Percentiles rank a stretch among this genome's conserved stretches.
Evolutionary conservation across 2,113 vertebrate genomes (phyloP).

Genomic region (Ictidomys tridecemlineatus): DNA sequence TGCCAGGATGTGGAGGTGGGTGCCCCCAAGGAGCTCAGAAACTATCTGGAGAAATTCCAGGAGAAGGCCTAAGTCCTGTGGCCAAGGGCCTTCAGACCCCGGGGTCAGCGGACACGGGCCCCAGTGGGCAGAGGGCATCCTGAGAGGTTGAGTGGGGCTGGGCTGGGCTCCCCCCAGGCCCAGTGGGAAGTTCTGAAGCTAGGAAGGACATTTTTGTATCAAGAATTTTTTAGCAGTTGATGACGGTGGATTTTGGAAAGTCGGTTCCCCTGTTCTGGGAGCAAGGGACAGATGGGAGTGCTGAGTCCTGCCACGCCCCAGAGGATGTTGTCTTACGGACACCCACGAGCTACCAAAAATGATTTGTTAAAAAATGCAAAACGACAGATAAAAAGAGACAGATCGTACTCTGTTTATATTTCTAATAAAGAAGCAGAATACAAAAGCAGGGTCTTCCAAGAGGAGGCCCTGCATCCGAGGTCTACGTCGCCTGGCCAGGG

Average conservation of each 20-base stretch:
- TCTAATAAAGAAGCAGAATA: slow-evolving; percentile 81
- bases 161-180: not conserved
- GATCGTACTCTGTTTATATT: slow-evolving; percentile 78
- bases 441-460: slow-evolving; percentile 19
- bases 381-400: slow-evolving; percentile 80
- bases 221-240: not conserved
- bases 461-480: not conserved
- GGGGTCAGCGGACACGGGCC: not conserved
- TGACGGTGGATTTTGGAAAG: not conserved
- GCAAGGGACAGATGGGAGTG: not conserved
- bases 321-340: slow-evolving; percentile 58
- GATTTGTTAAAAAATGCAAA: slow-evolving; percentile 80
- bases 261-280: not conserved
- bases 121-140: not conserved
- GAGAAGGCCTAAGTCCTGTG: slow-evolving; percentile 86
- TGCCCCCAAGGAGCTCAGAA: slow-evolving; percentile 91
- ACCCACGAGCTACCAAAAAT: slow-evolving; percentile 87
- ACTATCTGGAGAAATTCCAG: slow-evolving; percentile 93
- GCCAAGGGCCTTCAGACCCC: slow-evolving; percentile 85
- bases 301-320: slow-evolving; percentile 20
- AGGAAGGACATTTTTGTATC: slow-evolving; percentile 80
- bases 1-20: slow-evolving; percentile 92
- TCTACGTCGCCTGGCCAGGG: not conserved
- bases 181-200: slow-evolving; percentile 72
- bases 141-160: not conserved